phyloP scores from a whole-genome alignment of 2,888 invertebrate genomes.

The Conus canariensis region DNA sequence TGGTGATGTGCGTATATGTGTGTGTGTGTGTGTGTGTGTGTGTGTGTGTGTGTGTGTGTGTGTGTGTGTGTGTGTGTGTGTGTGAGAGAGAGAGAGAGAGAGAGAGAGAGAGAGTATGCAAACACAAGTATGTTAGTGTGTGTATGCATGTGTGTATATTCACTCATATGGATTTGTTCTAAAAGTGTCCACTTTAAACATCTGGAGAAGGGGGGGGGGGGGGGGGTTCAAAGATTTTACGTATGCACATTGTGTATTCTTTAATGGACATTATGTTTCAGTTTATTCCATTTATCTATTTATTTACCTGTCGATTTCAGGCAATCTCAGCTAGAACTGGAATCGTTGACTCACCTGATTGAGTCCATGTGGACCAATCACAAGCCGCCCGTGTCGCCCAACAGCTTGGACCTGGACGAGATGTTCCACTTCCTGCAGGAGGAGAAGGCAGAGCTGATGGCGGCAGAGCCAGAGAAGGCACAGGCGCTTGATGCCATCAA shows the following conservation, averaged over 20 bases:
- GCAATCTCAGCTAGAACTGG: conserved; percentile 69
- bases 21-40: not conserved
- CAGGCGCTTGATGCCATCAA: conserved; percentile 68
- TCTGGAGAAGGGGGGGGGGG: too few species aligned
- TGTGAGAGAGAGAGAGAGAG: too few species aligned
- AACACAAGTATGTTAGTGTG: too few species aligned
- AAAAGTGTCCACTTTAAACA: too few species aligned
- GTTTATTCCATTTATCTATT: too few species aligned
- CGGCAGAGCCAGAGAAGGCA: conserved; percentile 54
- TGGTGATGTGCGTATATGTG: not conserved
- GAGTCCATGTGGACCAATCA: conserved; percentile 73
- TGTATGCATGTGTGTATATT: too few species aligned
- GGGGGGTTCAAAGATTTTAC: too few species aligned
- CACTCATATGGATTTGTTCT: too few species aligned
- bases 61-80: not conserved
- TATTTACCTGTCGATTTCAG: conserved; percentile 50
- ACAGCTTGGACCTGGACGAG: conserved; percentile 71
- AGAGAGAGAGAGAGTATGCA: too few species aligned
- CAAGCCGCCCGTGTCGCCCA: conserved; percentile 68
- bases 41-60: not conserved
- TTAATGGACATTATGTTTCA: too few species aligned
- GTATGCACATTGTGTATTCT: too few species aligned
- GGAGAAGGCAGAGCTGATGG: conserved; percentile 55
- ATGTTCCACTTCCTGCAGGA: conserved; percentile 73
- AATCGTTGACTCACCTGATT: conserved; percentile 70